A percentile compares a stretch with the other conserved stretches of the same genome.
These are phyloP conservation scores for Odontocerum albicorne DNA, from an alignment of 2,888 invertebrate species.

Conservation along the genomic window DNA sequence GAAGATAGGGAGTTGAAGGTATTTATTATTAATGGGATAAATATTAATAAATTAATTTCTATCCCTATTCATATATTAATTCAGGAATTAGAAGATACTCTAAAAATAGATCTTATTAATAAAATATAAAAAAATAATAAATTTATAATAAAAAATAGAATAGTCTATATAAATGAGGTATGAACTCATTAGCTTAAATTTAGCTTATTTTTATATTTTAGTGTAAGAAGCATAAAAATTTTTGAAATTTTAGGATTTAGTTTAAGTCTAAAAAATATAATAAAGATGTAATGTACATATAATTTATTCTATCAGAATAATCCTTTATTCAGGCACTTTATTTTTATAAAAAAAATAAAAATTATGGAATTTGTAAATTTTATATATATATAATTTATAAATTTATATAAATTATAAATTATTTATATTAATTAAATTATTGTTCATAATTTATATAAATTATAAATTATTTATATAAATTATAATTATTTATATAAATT, in stretches of 20 bases:
- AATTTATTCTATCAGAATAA: constrained; percentile 65
- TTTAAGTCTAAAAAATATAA: constrained; percentile 64
- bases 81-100: constrained; percentile 41
- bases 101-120: constrained; percentile 52
- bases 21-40: constrained; percentile 56
- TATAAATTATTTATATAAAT: too few relatives aligned
- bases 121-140: constrained; percentile 57
- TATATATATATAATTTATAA: constrained; percentile 39
- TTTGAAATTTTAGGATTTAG: constrained; percentile 63
- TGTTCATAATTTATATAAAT: too few relatives aligned
- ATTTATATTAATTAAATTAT: constrained; percentile 32
- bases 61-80: constrained; percentile 56
- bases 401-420: constrained; percentile 36
- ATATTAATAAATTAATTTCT: constrained; percentile 64
- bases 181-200: constrained; percentile 45
- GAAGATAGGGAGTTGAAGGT: constrained; percentile 30
- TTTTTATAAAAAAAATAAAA: constrained; percentile 40
- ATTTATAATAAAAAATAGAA: constrained; percentile 57
- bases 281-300: constrained; percentile 46
- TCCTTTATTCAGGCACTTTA: constrained; percentile 60
- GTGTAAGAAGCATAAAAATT: constrained; percentile 64
- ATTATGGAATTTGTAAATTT: constrained; percentile 40
- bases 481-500: too few relatives aligned
- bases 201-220: too few relatives aligned
- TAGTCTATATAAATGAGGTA: constrained; percentile 51